These are phyloP conservation scores for Chiroxiphia lanceolata DNA, from an alignment of 2,797 vertebrate genomes.

Conservation along the genomic window DNA sequence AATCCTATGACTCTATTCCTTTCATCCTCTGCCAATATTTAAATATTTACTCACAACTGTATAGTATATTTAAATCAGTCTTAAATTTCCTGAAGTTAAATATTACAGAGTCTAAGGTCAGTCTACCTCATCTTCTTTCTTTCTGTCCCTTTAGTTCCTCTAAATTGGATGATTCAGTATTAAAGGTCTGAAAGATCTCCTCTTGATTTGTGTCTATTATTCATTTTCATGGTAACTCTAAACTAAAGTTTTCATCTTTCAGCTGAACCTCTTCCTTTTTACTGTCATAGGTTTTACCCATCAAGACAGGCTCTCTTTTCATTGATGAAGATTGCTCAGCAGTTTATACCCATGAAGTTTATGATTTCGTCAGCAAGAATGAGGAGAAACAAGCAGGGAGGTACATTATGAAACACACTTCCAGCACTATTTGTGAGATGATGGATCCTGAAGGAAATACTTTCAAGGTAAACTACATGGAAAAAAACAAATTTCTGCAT, in stretches of 20 bases:
- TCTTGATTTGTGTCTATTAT: neutral
- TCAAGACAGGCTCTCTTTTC: constrained; percentile 78
- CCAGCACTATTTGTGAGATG: constrained; percentile 79
- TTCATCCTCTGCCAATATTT: neutral
- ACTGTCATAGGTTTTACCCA: constrained; percentile 79
- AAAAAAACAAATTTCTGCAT: neutral
- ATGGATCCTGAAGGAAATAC: constrained; percentile 83
- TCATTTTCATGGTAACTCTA: neutral
- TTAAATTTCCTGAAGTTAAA: neutral
- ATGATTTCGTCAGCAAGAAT: neutral
- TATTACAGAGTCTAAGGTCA: neutral
- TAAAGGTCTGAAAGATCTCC: neutral
- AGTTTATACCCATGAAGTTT: constrained; percentile 75
- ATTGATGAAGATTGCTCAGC: constrained; percentile 82
- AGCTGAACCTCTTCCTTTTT: neutral
- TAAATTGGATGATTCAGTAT: neutral
- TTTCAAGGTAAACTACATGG: constrained; percentile 82
- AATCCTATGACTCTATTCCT: neutral
- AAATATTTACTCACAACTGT: neutral
- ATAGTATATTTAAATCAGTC: neutral
- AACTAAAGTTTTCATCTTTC: neutral
- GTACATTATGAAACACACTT: constrained; percentile 86
- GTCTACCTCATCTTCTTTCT: neutral
- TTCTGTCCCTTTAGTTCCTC: neutral
- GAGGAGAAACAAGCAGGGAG: constrained; percentile 69